A percentile compares a stretch with the other conserved stretches of the same genome.
These are phyloP conservation scores for Lutraria lutraria DNA, from an alignment of 2,888 invertebrate genomes.

Conservation along the genomic window DNA sequence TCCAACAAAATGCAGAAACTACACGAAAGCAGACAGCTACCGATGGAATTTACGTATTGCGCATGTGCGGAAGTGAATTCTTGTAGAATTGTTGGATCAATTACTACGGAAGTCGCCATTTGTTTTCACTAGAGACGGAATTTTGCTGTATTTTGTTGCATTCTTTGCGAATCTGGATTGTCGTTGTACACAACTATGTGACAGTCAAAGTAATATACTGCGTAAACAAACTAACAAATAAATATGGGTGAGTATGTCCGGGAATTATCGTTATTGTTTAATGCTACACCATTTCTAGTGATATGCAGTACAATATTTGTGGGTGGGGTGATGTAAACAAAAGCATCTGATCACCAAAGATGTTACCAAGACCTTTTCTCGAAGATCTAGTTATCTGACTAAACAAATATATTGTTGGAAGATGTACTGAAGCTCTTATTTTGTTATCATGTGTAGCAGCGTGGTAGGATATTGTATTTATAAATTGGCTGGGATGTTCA, in stretches of 20 bases:
- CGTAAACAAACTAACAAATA: background rate
- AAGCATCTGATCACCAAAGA: background rate
- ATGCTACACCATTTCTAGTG: background rate
- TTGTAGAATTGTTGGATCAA: constrained; percentile 29
- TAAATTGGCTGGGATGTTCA: too few species aligned
- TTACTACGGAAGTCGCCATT: constrained; percentile 76
- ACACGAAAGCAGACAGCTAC: constrained; percentile 57
- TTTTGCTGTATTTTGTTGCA: background rate
- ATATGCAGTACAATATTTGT: background rate
- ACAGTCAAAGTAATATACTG: background rate
- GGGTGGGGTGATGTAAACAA: constrained; percentile 36
- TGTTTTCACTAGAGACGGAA: constrained; percentile 80
- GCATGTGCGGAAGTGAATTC: constrained; percentile 64
- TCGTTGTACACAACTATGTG: constrained; percentile 7
- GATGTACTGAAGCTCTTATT: too few species aligned
- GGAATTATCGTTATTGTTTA: background rate
- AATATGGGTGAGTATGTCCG: background rate
- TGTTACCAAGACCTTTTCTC: background rate
- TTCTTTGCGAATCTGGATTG: background rate
- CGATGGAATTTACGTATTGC: constrained; percentile 64
- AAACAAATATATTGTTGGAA: too few species aligned
- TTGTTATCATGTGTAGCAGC: too few species aligned
- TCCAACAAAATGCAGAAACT: background rate
- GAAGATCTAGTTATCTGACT: too few species aligned
- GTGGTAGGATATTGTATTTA: too few species aligned